Evolutionary conservation across 2,888 invertebrate species (phyloP).

Genomic region (Stenodera caucasica): DNA sequence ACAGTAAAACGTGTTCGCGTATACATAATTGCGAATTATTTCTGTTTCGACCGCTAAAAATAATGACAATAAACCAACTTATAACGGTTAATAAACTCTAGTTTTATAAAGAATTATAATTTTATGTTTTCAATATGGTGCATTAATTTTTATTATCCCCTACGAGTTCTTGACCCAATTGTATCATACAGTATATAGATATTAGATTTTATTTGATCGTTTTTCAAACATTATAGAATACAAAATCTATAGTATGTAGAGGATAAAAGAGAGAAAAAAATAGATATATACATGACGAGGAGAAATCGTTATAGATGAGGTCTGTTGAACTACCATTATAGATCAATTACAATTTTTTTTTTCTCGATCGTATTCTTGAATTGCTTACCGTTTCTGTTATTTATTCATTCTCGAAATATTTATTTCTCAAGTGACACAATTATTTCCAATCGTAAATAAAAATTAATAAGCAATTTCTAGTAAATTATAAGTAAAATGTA

Average conservation of each 20-base stretch:
- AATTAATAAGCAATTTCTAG: too few relatives aligned
- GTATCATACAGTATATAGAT: constrained; percentile 26
- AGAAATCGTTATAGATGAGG: constrained; percentile 37
- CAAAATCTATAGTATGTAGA: not conserved
- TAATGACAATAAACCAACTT: constrained; percentile 20
- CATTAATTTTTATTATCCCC: constrained; percentile 35
- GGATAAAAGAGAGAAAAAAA: not conserved
- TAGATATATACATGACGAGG: constrained; percentile 11
- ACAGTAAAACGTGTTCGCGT: constrained; percentile 44
- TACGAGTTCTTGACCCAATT: constrained; percentile 36
- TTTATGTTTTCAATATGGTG: constrained; percentile 28
- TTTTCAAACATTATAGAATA: not conserved
- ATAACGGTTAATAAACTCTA: constrained; percentile 21
- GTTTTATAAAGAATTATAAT: constrained; percentile 12
- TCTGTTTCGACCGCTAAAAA: constrained; percentile 27
- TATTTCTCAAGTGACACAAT: not conserved
- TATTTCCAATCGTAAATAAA: not conserved
- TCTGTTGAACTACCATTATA: constrained; percentile 32
- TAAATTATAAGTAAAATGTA: not conserved
- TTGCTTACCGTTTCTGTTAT: constrained; percentile 4
- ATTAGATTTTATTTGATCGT: constrained; percentile 33
- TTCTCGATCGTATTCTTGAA: constrained; percentile 11
- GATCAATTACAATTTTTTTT: constrained; percentile 30
- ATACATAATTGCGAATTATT: constrained; percentile 46
- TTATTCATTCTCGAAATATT: not conserved